Conservation (phyloP, 2,888 invertebrate genomes). For the Ichneumoninae sp. region DNA sequence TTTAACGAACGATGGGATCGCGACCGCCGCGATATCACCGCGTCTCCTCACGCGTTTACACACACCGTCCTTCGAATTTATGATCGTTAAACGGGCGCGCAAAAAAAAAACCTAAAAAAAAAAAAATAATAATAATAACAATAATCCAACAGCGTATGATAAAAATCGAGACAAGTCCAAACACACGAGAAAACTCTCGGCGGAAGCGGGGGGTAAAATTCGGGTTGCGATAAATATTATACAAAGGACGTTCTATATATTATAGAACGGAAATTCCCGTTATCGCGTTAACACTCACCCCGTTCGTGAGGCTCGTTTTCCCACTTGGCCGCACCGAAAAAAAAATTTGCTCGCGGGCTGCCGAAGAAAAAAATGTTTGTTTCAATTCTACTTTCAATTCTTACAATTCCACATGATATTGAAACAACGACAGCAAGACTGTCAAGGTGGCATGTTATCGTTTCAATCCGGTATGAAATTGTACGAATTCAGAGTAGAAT, state of each 20-base stretch:
- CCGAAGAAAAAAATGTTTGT: too few species aligned
- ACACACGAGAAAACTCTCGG: conserved; percentile 48
- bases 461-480: too few species aligned
- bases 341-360: too few species aligned
- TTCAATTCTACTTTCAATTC: too few species aligned
- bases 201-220: conserved; percentile 39
- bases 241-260: conserved; percentile 46
- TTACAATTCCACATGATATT: too few species aligned
- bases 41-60: conserved; percentile 54
- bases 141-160: conserved; percentile 52
- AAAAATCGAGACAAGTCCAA: conserved; percentile 64
- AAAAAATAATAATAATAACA: conserved; percentile 50
- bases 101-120: conserved; percentile 52
- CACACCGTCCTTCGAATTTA: conserved; percentile 70
- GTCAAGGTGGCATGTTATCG: too few species aligned
- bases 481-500: too few species aligned
- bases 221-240: conserved; percentile 57
- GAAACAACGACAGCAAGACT: too few species aligned
- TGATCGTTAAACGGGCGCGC: conserved; percentile 62
- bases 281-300: conserved; percentile 50
- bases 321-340: conserved; percentile 1
- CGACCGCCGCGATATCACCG: conserved; percentile 67
- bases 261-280: conserved; percentile 61
- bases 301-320: conserved; percentile 21
- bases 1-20: conserved; percentile 65